These are phyloP conservation scores for Halcyon chelicuti DNA, from an alignment of 2,797 vertebrate species.

Conservation along the genomic window DNA sequence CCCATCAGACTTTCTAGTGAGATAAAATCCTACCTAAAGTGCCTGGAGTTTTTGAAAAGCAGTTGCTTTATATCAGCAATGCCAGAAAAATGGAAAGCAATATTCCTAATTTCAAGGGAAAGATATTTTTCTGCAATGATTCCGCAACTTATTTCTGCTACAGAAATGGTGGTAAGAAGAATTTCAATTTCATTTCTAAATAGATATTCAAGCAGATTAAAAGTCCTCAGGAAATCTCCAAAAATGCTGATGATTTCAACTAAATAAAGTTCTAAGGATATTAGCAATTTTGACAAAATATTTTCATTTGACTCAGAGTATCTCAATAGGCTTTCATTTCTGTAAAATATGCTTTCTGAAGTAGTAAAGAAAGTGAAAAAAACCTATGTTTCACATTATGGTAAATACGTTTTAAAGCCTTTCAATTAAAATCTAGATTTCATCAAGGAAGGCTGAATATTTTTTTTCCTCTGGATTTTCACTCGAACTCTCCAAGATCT, in stretches of 20 bases:
- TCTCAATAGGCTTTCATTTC: not conserved
- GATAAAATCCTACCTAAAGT: not conserved
- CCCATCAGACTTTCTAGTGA: not conserved
- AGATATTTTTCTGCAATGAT: not conserved
- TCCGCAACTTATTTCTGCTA: not conserved
- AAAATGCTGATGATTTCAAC: not conserved
- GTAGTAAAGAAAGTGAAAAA: not conserved
- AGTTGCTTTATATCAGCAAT: not conserved
- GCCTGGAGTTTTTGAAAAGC: not conserved
- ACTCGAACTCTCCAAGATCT: not conserved
- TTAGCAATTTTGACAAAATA: conserved; percentile 8
- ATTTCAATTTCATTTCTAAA: not conserved
- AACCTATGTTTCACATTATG: not conserved
- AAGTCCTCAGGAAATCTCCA: not conserved
- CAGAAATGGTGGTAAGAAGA: not conserved
- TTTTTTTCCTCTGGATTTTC: not conserved
- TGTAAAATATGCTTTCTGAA: not conserved
- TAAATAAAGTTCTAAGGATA: not conserved
- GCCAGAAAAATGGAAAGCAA: not conserved
- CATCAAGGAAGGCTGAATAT: not conserved
- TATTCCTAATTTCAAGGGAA: not conserved
- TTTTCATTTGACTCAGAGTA: not conserved
- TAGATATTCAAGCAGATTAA: not conserved
- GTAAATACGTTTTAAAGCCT: not conserved
- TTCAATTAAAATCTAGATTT: not conserved